phyloP scores from a whole-genome alignment of 2,113 vertebrate species.

The Calidris pugnax region DNA sequence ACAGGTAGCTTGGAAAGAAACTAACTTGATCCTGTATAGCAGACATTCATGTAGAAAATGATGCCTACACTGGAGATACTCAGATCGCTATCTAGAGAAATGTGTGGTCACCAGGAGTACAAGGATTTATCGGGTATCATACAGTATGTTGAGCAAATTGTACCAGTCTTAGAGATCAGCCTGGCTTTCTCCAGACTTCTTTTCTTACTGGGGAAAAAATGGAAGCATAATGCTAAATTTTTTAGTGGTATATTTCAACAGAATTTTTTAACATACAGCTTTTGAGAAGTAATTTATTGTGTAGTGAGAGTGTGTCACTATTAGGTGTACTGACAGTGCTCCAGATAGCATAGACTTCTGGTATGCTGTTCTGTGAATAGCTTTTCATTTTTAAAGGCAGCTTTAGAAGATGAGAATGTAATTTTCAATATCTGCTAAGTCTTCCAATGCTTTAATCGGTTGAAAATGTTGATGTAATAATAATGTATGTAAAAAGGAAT shows the following conservation, averaged over 20 bases:
- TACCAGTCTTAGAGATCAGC: neutral
- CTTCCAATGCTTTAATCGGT: neutral
- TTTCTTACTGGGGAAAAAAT: neutral
- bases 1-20: neutral
- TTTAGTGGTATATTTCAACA: neutral
- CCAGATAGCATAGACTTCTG: neutral
- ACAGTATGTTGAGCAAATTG: neutral
- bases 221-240: neutral
- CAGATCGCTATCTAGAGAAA: neutral
- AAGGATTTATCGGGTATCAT: neutral
- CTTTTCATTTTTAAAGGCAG: neutral
- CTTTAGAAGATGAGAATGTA: neutral
- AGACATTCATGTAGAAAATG: neutral
- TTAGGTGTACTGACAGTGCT: neutral
- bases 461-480: neutral
- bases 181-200: neutral
- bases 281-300: neutral
- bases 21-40: neutral
- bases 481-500: neutral
- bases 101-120: neutral
- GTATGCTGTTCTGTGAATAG: neutral
- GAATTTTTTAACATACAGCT: neutral
- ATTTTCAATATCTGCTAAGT: neutral
- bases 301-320: fast-evolving
- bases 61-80: neutral